Evolutionary conservation across 2,888 invertebrate genomes (phyloP).

Genomic region (Tuta absoluta): DNA sequence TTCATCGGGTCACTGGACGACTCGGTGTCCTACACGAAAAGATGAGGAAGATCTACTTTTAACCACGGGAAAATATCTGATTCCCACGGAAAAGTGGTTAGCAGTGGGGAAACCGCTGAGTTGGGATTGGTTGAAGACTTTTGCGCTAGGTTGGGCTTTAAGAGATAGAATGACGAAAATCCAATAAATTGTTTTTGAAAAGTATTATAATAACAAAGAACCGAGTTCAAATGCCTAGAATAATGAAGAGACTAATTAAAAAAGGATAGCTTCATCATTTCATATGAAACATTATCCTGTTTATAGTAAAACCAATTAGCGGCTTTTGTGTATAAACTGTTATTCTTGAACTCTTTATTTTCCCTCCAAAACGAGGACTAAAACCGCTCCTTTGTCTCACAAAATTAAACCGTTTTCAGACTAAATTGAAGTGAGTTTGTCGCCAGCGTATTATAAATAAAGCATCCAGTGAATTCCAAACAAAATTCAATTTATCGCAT

Average conservation of each 20-base stretch:
- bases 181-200: background rate
- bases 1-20: too few species aligned
- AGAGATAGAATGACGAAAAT: too few species aligned
- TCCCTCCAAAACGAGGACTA: slow-evolving; percentile 16
- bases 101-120: too few species aligned
- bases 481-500: slow-evolving; percentile 19
- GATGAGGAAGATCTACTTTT: too few species aligned
- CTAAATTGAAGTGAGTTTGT: slow-evolving; percentile 55
- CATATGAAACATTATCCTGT: slow-evolving; percentile 1
- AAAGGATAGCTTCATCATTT: background rate
- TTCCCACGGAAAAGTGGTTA: too few species aligned
- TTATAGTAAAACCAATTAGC: slow-evolving; percentile 10
- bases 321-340: slow-evolving; percentile 16
- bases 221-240: background rate
- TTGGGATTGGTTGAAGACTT: too few species aligned
- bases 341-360: slow-evolving; percentile 15
- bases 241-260: background rate
- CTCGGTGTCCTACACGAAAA: too few species aligned
- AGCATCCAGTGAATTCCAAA: slow-evolving; percentile 2
- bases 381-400: slow-evolving; percentile 60
- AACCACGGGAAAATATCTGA: too few species aligned
- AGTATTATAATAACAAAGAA: background rate
- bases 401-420: slow-evolving; percentile 68
- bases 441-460: slow-evolving; percentile 20
- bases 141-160: too few species aligned